Evolutionary conservation across 23 tunicate species (phyloP).

Genomic region (Pegea sp.): DNA sequence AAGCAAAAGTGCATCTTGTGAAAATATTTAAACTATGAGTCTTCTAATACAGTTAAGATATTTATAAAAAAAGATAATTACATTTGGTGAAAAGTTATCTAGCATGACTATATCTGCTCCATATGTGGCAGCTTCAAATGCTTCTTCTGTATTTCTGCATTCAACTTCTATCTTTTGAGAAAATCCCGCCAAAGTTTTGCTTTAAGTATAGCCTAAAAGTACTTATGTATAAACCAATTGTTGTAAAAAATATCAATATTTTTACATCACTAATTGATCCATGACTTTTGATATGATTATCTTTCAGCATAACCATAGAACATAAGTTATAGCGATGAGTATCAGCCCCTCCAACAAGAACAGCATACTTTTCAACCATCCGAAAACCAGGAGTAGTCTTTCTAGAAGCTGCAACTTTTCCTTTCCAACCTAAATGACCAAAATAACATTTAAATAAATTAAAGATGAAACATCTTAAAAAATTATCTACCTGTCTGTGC

Average conservation of each 20-base stretch:
- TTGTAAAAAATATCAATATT: too few species aligned
- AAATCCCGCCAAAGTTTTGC: constrained; percentile 19
- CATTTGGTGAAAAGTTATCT: constrained; percentile 41
- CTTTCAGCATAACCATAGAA: constrained; percentile 65
- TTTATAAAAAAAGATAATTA: not conserved
- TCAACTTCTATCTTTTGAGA: constrained; percentile 51
- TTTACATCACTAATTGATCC: too few species aligned
- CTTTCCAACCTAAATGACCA: constrained; percentile 25
- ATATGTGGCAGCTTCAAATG: constrained; percentile 33
- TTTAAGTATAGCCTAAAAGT: too few species aligned
- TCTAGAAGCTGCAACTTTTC: constrained; percentile 40
- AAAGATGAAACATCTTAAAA: not conserved
- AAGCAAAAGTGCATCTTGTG: too few species aligned
- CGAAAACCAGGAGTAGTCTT: constrained; percentile 77
- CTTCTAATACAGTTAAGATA: not conserved
- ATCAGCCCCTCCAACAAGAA: constrained; percentile 49
- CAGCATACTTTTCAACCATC: constrained; percentile 48
- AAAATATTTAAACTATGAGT: too few species aligned
- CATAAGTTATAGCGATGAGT: constrained; percentile 46
- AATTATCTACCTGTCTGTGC: constrained; percentile 2
- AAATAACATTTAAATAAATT: not conserved
- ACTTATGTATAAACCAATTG: too few species aligned
- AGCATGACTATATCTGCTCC: constrained; percentile 78
- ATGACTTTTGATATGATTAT: constrained; percentile 38
- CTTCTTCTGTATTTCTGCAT: constrained; percentile 38